These are phyloP conservation scores for Dromaius novaehollandiae DNA, from an alignment of 2,113 vertebrate species.

Conservation along the genomic window DNA sequence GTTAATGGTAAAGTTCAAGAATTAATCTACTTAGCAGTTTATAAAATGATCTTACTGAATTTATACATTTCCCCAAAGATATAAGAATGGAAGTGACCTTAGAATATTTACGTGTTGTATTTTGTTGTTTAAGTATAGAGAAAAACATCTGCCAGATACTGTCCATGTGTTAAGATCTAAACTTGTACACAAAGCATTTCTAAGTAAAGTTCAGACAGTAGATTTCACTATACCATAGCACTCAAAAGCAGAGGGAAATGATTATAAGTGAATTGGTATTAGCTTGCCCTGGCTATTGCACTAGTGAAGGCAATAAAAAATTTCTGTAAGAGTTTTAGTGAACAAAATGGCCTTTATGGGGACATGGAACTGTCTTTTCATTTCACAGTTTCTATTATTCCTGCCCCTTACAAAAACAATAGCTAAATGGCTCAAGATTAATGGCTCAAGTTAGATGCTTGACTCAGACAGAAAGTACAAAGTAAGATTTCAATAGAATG, in stretches of 20 bases:
- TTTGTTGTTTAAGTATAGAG: background rate
- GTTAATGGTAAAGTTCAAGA: background rate
- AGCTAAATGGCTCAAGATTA: background rate
- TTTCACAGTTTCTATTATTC: background rate
- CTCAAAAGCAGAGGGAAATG: background rate
- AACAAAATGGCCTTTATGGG: background rate
- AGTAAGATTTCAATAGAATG: background rate
- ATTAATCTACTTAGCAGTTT: background rate
- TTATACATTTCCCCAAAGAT: background rate
- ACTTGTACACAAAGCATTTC: background rate
- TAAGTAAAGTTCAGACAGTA: background rate
- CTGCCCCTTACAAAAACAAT: constrained; percentile 2
- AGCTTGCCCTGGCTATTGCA: background rate
- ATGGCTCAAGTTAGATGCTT: background rate
- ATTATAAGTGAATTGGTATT: background rate
- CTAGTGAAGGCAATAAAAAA: background rate
- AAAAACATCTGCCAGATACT: background rate
- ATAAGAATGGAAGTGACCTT: background rate
- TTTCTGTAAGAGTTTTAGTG: background rate
- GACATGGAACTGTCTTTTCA: background rate
- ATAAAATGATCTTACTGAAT: background rate
- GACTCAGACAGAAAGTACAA: constrained; percentile 14
- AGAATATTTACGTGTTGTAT: background rate
- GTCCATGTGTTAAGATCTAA: background rate
- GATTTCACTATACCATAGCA: background rate